phyloP scores from a whole-genome alignment of 2,888 invertebrate genomes.

The Phymatocera aterrima region DNA sequence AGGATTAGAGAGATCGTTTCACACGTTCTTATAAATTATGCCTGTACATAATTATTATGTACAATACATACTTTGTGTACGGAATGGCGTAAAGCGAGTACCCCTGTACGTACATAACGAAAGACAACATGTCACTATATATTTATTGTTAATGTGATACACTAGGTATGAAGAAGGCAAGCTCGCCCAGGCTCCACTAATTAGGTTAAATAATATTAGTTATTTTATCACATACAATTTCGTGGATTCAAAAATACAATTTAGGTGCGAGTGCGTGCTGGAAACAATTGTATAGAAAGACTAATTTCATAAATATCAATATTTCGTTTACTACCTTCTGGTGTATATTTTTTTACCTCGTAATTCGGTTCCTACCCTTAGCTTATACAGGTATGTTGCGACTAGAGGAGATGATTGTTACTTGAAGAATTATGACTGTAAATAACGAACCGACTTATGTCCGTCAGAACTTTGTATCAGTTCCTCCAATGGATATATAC shows the following conservation, averaged over 20 bases:
- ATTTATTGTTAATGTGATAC: conserved; percentile 65
- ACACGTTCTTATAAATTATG: conserved; percentile 53
- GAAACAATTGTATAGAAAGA: conserved; percentile 73
- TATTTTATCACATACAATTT: conserved; percentile 62
- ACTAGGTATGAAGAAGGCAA: conserved; percentile 63
- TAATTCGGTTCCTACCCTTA: too few relatives aligned
- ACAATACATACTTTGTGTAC: conserved; percentile 4
- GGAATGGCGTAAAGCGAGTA: conserved; percentile 5
- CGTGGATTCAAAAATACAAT: conserved; percentile 60
- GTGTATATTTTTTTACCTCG: too few relatives aligned
- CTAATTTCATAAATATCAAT: conserved; percentile 74
- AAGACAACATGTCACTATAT: conserved; percentile 46
- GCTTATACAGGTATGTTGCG: too few relatives aligned
- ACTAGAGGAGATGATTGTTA: too few relatives aligned
- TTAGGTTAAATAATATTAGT: conserved; percentile 63
- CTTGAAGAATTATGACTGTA: too few relatives aligned
- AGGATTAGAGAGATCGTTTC: conserved; percentile 50
- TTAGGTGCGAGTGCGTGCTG: conserved; percentile 56
- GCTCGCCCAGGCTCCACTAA: conserved; percentile 66
- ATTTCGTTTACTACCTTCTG: conserved; percentile 67
- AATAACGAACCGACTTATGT: too few relatives aligned
- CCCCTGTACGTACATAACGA: conserved; percentile 42
- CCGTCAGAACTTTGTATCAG: too few relatives aligned
- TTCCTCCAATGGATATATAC: too few relatives aligned
- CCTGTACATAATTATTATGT: conserved; percentile 55